phyloP scores from a whole-genome alignment of 2,797 vertebrate species.

The Enteromius mattozi region DNA sequence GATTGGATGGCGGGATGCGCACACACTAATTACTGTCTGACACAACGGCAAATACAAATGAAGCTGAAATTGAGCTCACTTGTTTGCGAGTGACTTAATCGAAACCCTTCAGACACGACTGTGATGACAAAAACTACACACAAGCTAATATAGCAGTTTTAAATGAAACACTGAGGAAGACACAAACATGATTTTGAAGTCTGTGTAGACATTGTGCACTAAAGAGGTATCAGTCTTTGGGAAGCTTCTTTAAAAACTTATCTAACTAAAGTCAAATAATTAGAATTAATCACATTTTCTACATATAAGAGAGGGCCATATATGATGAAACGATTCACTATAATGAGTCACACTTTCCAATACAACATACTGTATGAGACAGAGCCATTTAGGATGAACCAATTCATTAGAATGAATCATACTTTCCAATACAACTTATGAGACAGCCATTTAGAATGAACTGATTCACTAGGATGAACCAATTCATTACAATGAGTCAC shows the following conservation, averaged over 20 bases:
- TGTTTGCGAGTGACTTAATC: neutral
- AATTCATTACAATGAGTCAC: neutral
- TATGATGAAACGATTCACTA: too few species aligned
- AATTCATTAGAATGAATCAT: neutral
- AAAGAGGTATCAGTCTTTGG: neutral
- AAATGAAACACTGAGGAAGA: neutral
- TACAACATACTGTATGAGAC: too few species aligned
- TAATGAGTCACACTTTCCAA: too few species aligned
- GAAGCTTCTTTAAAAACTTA: neutral
- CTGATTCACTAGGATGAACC: neutral
- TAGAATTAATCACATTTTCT: neutral
- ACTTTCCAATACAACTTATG: neutral
- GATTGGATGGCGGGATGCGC: constrained; percentile 34
- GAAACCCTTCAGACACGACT: neutral
- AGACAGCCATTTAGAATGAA: neutral
- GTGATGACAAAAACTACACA: neutral
- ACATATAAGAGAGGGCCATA: too few species aligned
- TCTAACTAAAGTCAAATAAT: neutral
- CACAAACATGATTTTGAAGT: neutral
- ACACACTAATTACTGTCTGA: constrained; percentile 42
- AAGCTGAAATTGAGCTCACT: constrained; percentile 32
- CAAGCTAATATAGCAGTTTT: constrained; percentile 13
- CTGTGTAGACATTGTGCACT: neutral
- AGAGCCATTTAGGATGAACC: neutral
- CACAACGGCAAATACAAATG: constrained; percentile 28